Evolutionary conservation across 1,140 invertebrate species (phyloP).

Genomic region (Centruroides sculpturatus): DNA sequence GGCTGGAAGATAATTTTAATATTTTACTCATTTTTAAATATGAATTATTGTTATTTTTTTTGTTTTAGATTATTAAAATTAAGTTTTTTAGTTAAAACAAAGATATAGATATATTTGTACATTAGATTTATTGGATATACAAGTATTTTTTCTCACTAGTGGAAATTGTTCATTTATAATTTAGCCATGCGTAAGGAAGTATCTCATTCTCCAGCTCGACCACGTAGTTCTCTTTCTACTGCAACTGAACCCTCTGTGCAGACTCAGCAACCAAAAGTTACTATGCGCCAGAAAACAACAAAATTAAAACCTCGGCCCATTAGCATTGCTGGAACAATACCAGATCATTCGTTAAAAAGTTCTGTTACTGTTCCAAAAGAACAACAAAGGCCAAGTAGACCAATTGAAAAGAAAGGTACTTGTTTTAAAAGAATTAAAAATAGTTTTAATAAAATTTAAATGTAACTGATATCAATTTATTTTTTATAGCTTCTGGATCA

Average conservation of each 20-base stretch:
- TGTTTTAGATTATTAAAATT: no score
- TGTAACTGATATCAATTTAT: no score
- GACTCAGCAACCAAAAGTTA: constrained; percentile 1
- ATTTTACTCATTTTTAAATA: no score
- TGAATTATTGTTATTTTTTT: no score
- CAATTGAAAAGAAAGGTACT: neutral
- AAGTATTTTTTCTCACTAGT: no score
- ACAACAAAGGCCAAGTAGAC: neutral
- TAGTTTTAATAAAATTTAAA: no score
- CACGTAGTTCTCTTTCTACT: constrained; percentile 1
- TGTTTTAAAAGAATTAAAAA: no score
- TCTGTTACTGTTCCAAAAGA: neutral
- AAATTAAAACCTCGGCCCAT: constrained; percentile 46
- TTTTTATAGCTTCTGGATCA: no score
- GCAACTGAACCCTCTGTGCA: constrained; percentile 6
- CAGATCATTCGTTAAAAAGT: neutral
- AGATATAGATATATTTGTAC: no score
- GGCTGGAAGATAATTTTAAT: no score
- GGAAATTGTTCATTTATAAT: neutral
- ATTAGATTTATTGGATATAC: no score
- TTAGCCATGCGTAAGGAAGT: constrained; percentile 3
- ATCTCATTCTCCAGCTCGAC: constrained; percentile 4
- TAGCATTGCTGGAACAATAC: constrained; percentile 60
- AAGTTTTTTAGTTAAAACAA: no score
- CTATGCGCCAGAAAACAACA: neutral